These are phyloP conservation scores for Tinea semifulvella DNA, from an alignment of 2,888 invertebrate genomes.

Conservation along the genomic window DNA sequence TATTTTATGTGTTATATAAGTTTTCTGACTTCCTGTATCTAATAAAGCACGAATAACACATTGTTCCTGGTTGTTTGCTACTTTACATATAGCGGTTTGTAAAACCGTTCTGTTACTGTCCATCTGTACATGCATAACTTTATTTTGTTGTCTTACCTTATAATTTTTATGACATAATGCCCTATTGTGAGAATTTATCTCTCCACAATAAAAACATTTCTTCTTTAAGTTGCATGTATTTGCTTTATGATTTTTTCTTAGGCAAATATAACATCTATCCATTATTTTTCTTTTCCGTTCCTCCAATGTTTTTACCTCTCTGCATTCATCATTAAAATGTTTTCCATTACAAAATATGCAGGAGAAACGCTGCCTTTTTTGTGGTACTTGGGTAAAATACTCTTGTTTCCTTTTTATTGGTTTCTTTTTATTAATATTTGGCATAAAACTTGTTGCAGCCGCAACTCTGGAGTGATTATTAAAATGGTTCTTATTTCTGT, in stretches of 20 bases:
- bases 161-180: slow-evolving; percentile 3
- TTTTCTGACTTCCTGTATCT: slow-evolving; percentile 4
- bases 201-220: not conserved
- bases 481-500: too few species aligned
- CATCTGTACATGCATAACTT: not conserved
- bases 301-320: not conserved
- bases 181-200: not conserved
- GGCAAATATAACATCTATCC: slow-evolving; percentile 4
- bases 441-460: too few species aligned
- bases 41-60: not conserved
- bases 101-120: too few species aligned
- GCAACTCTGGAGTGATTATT: too few species aligned
- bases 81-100: too few species aligned
- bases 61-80: too few species aligned
- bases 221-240: not conserved
- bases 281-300: slow-evolving; percentile 7
- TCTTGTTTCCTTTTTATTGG: too few species aligned
- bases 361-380: too few species aligned
- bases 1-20: not conserved
- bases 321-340: slow-evolving; percentile 13
- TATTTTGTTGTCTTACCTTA: not conserved
- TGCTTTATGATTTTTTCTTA: not conserved
- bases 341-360: slow-evolving; percentile 8
- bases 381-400: too few species aligned
- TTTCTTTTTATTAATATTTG: too few species aligned